Evolutionary conservation across 2,888 invertebrate species (phyloP), one percentile per base, ranked within the genome.

Genomic region (Eustalomyia histrio): DNA sequence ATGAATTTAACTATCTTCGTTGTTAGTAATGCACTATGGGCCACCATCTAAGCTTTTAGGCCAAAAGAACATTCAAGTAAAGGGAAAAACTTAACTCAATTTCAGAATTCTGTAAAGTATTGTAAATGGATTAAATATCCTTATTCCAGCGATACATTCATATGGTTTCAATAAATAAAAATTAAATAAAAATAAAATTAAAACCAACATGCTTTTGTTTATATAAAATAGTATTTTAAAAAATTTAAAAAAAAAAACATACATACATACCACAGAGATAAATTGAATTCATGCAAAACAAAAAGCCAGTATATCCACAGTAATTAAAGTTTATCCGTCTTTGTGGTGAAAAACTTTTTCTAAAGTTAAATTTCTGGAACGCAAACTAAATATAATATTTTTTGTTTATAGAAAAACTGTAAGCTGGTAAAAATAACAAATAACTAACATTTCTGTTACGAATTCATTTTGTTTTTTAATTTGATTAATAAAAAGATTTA

Each of bases 181-280:
- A 2, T 3, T 21, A 21, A 21, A 21, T 21, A 21, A 29, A 29
- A 29, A 29, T 7, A 29, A 6, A 6, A 6, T 29, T 29, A 6
- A 29, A 29, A 29, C 29, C 3, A 29, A 29, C 29, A 29, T 29
- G 29, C 29, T 29, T 29, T 29, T 29, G 29, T 29, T 29, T 29
- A 29, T 29, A 29, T 29, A 29, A 6, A 29, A 29, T 29, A 43
- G 33, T 47, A 18, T 17, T 39, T 29, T 6, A 29, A 29, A 29
- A 29, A 35, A 21, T 39, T 21, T 10, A 24, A 73, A 18, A 64
- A 33, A 14, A 29, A 53, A 53, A 21, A 53, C 5, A 53, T 12
- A 53, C 14, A 24, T 57, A 57, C 57, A 57, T 57, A 57, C 57
- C 57, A n/a, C 2, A 21, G 18, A 24, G 21, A 55, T 6, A 18